phyloP scores from a whole-genome alignment of 2,113 vertebrate genomes.

The Sinocyclocheilus anophthalmus region DNA sequence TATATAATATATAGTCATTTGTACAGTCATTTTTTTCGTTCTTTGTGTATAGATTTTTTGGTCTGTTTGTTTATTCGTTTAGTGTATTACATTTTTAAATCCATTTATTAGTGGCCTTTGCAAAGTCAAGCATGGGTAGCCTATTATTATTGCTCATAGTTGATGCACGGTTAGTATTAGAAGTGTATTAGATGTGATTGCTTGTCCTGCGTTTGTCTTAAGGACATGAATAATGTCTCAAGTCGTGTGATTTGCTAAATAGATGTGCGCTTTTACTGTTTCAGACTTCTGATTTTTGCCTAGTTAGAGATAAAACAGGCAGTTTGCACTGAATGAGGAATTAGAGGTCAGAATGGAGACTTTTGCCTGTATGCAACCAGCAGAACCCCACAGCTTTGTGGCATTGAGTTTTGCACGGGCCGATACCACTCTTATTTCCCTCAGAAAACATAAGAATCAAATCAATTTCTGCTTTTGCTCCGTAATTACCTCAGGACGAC shows the following conservation, averaged over 20 bases:
- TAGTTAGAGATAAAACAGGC: background rate
- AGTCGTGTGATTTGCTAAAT: background rate
- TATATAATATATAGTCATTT: too few species aligned
- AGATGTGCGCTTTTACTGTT: background rate
- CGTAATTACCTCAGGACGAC: background rate
- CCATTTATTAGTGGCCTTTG: too few species aligned
- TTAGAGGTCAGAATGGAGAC: background rate
- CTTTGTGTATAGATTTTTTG: too few species aligned
- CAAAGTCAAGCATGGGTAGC: too few species aligned
- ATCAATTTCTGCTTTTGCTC: background rate
- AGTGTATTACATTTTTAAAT: too few species aligned
- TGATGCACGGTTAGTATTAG: background rate
- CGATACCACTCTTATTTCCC: background rate
- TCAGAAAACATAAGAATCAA: background rate
- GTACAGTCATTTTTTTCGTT: too few species aligned
- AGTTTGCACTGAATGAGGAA: background rate
- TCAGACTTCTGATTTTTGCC: background rate
- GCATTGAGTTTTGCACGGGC: background rate
- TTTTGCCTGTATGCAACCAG: background rate
- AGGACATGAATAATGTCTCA: background rate
- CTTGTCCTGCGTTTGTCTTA: background rate
- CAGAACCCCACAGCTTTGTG: background rate
- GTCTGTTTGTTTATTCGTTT: too few species aligned
- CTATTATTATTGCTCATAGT: background rate
- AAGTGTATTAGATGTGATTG: background rate